Percentiles rank a stretch among this genome's conserved stretches.
These are phyloP conservation scores for Magallana nippona DNA, from an alignment of 2,888 invertebrate species.

Conservation along the genomic window DNA sequence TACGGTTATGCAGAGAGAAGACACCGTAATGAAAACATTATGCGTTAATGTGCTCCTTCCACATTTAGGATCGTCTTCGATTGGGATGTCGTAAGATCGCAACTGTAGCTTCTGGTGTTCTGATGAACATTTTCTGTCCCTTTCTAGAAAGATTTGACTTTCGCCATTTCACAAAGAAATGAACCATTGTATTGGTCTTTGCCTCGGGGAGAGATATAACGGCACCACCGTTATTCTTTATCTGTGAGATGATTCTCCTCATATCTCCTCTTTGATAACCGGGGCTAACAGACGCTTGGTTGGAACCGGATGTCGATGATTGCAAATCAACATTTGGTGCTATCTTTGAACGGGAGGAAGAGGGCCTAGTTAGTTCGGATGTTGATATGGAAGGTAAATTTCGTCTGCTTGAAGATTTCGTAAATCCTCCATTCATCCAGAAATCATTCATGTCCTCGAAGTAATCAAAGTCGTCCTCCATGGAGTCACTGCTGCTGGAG, in stretches of 20 bases:
- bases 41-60: neutral
- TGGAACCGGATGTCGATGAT: neutral
- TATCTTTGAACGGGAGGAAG: neutral
- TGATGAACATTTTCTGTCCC: constrained; percentile 41
- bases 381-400: neutral
- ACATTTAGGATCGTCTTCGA: neutral
- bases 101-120: constrained; percentile 40
- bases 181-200: constrained; percentile 40
- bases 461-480: constrained; percentile 41
- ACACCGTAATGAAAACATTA: too few species aligned
- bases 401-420: neutral
- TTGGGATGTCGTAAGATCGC: constrained; percentile 39
- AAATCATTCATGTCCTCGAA: constrained; percentile 40
- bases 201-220: constrained; percentile 39
- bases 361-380: neutral
- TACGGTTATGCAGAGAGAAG: too few species aligned
- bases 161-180: constrained; percentile 43
- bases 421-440: constrained; percentile 25
- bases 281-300: neutral
- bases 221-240: constrained; percentile 34
- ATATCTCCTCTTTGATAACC: constrained; percentile 34
- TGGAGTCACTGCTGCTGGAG: constrained; percentile 19
- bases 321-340: neutral
- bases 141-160: constrained; percentile 14
- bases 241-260: constrained; percentile 5